phyloP scores from a whole-genome alignment of 2,113 vertebrate species.

The Aldabrachelys gigantea region DNA sequence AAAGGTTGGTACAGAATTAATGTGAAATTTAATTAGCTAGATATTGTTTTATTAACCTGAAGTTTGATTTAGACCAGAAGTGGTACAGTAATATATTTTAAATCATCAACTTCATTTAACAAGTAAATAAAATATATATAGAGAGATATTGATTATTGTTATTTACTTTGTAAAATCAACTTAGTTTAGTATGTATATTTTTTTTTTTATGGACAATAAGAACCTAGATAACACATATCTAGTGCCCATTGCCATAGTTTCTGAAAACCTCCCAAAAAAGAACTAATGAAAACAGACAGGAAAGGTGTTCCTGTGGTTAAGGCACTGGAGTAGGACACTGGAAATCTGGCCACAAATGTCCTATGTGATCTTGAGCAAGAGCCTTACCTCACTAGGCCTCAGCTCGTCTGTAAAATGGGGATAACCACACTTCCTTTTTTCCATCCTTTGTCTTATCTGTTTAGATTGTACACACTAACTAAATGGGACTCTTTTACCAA shows the following conservation, averaged over 20 bases:
- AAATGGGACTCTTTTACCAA: neutral
- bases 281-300: neutral
- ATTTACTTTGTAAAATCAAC: neutral
- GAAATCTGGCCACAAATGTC: neutral
- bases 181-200: neutral
- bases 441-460: neutral
- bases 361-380: neutral
- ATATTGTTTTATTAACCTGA: neutral
- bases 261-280: neutral
- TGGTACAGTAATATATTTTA: neutral
- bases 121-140: neutral
- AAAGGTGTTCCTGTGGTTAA: neutral
- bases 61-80: neutral
- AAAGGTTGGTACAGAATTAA: neutral
- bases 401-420: neutral
- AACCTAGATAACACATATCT: neutral
- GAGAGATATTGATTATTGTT: neutral
- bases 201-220: neutral
- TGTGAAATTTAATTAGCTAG: neutral
- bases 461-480: neutral
- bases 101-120: neutral
- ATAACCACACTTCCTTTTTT: neutral
- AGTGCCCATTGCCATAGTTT: neutral
- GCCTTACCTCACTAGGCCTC: neutral
- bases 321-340: neutral